phyloP scores from a whole-genome alignment of 2,113 vertebrate genomes.

The Semicossyphus pulcher region DNA sequence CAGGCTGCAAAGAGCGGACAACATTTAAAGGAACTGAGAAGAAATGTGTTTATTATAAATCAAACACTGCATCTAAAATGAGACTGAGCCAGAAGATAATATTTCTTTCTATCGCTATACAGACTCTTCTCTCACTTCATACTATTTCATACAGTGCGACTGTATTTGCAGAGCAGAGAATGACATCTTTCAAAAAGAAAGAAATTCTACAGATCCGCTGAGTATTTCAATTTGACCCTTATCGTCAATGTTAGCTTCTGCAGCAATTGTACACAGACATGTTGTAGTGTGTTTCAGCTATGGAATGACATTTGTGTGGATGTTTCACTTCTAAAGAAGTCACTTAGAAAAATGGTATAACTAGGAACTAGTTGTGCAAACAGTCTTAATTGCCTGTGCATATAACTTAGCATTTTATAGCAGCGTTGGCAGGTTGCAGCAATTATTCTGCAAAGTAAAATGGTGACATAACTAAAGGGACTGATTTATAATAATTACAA shows the following conservation, averaged over 20 bases:
- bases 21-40: neutral
- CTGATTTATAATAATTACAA: too few relatives aligned
- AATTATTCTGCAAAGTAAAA: neutral
- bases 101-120: too few relatives aligned
- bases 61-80: too few relatives aligned
- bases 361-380: neutral
- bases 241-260: neutral
- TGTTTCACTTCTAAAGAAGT: neutral
- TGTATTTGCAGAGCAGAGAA: too few relatives aligned
- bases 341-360: neutral
- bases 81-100: too few relatives aligned
- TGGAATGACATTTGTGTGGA: neutral
- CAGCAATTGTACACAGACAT: too few relatives aligned
- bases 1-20: neutral
- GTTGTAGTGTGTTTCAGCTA: neutral
- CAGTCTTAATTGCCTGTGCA: neutral
- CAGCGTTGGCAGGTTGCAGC: neutral
- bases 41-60: too few relatives aligned
- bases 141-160: too few relatives aligned
- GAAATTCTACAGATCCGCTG: neutral
- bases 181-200: neutral
- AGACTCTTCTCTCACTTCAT: too few relatives aligned
- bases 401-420: neutral
- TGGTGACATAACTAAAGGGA: neutral
- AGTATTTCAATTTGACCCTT: conserved; percentile 17